Conservation (phyloP, 2,888 invertebrate species). For the Oligia strigilis region DNA sequence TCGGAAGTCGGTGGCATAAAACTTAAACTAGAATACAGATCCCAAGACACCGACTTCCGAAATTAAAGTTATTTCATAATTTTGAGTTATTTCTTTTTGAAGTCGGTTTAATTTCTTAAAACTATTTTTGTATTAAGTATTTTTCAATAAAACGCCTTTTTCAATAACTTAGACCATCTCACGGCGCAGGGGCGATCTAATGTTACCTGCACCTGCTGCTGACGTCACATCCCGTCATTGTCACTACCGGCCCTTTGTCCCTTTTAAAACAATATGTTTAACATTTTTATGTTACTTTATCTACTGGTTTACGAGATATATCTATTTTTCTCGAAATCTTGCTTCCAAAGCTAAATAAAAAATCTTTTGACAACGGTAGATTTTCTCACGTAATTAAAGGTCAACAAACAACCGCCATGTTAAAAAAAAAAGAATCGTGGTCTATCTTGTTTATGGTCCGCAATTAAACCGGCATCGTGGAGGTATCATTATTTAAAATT, state of each 20-base stretch:
- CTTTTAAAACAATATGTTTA: conserved; percentile 61
- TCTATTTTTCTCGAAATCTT: neutral
- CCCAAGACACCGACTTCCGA: too few relatives aligned
- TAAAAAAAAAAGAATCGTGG: neutral
- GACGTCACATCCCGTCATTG: conserved; percentile 79
- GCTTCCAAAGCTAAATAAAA: neutral
- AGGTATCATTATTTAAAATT: conserved; percentile 30
- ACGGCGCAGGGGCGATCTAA: conserved; percentile 55
- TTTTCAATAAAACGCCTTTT: conserved; percentile 27
- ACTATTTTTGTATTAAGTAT: neutral
- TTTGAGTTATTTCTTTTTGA: too few relatives aligned
- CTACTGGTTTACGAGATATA: neutral
- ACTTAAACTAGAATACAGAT: too few relatives aligned
- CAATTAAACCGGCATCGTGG: neutral
- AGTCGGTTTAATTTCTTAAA: too few relatives aligned
- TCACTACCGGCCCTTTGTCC: conserved; percentile 66
- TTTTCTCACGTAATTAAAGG: conserved; percentile 8
- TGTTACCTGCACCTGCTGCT: conserved; percentile 73
- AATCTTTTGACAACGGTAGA: neutral
- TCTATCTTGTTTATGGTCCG: conserved; percentile 22
- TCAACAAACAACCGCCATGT: neutral
- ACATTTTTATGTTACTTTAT: conserved; percentile 29
- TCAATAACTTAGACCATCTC: conserved; percentile 38
- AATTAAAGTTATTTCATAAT: too few relatives aligned
- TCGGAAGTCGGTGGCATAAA: too few relatives aligned